Conservation (phyloP, 2,888 invertebrate species). For the Syrphus vitripennis region DNA sequence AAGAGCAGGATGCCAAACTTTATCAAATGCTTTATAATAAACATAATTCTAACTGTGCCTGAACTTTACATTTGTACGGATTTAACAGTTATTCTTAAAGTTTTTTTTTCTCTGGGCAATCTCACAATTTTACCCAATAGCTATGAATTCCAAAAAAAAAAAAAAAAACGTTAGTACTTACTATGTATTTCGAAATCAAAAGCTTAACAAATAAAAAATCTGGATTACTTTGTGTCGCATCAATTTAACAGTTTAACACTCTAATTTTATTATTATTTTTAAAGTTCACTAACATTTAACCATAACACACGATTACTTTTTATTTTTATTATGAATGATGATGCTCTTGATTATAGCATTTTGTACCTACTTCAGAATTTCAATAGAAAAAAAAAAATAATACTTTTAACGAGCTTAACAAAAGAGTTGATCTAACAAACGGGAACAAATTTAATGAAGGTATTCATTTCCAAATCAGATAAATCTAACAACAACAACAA, state of each 20-base stretch:
- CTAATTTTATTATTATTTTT: slow-evolving; percentile 24
- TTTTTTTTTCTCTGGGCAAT: too few species aligned
- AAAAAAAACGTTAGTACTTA: too few species aligned
- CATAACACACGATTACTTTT: slow-evolving; percentile 36
- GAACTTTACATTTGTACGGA: too few species aligned
- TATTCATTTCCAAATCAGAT: slow-evolving; percentile 10
- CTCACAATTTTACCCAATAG: too few species aligned
- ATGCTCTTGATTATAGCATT: not conserved
- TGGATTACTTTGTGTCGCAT: not conserved
- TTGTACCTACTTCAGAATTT: not conserved
- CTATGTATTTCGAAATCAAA: too few species aligned
- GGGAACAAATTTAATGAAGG: slow-evolving; percentile 15
- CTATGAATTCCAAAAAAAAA: too few species aligned
- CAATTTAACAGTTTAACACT: slow-evolving; percentile 12
- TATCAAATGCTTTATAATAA: too few species aligned
- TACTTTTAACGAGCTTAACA: not conserved
- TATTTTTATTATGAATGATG: slow-evolving; percentile 6
- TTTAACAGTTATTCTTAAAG: too few species aligned
- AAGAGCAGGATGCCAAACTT: too few species aligned
- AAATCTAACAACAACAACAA: not conserved
- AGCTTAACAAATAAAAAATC: not conserved
- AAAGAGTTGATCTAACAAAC: not conserved
- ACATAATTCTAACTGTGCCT: too few species aligned
- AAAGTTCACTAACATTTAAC: slow-evolving; percentile 51
- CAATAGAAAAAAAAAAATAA: not conserved